phyloP scores from a whole-genome alignment of 2,888 invertebrate genomes.

The Melanargia galathea region DNA sequence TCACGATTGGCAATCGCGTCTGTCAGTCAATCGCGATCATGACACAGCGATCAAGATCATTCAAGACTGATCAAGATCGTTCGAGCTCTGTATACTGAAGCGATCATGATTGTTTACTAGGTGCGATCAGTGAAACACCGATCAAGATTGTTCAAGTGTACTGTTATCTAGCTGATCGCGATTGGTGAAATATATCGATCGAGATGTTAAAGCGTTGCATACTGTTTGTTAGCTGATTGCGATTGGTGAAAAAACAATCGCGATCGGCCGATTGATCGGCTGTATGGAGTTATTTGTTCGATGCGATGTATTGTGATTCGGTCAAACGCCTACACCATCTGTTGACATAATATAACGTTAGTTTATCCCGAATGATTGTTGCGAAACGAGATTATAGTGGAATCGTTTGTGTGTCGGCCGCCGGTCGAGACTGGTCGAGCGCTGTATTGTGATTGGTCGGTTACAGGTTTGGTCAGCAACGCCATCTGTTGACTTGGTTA shows the following conservation, averaged over 20 bases:
- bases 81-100: neutral
- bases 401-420: constrained; percentile 16
- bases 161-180: neutral
- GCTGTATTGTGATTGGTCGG: constrained; percentile 27
- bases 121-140: neutral
- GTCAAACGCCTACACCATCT: neutral
- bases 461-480: constrained; percentile 11
- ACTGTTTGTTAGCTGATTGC: neutral
- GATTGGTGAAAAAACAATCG: neutral
- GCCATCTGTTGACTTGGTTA: constrained; percentile 21
- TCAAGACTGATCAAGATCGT: neutral
- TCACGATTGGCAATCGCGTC: neutral
- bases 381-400: constrained; percentile 1
- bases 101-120: too few relatives aligned
- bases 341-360: constrained; percentile 5
- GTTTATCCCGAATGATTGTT: neutral
- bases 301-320: neutral
- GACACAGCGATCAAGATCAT: neutral
- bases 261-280: neutral
- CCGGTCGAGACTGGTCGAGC: constrained; percentile 11
- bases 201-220: neutral
- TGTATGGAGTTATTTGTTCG: neutral
- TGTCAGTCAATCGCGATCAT: neutral
- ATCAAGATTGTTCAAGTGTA: neutral
- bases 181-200: neutral